Percentiles rank a stretch among this genome's conserved stretches.
Evolutionary conservation across 2,888 invertebrate genomes (phyloP).

Genomic region (Tiphia femorata): DNA sequence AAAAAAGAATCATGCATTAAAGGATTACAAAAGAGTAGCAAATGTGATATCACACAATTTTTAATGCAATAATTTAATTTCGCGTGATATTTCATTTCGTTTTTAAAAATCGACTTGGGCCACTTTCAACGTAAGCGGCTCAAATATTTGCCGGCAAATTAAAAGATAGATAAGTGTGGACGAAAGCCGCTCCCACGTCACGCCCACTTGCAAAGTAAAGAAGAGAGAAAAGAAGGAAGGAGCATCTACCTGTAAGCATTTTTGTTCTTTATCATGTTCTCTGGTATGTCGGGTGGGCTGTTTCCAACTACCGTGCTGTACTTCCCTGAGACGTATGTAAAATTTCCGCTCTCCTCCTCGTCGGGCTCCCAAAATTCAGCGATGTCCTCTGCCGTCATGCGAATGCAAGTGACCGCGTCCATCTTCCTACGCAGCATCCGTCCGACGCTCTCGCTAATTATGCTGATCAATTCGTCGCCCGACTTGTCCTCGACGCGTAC

Average conservation of each 20-base stretch:
- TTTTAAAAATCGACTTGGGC: no score
- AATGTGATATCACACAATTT: no score
- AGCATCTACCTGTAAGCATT: constrained; percentile 14
- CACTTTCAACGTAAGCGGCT: no score
- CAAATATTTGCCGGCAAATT: no score
- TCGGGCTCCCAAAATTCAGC: constrained; percentile 73
- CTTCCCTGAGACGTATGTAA: constrained; percentile 86
- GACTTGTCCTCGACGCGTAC: constrained; percentile 85
- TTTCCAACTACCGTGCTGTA: constrained; percentile 73
- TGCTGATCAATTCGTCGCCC: constrained; percentile 81
- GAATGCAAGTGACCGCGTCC: constrained; percentile 89
- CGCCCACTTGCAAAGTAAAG: no score
- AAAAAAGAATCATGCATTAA: no score
- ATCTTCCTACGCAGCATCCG: constrained; percentile 89
- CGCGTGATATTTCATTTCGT: no score
- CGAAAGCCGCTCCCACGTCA: no score
- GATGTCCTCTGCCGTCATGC: constrained; percentile 79
- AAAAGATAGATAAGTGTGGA: no score
- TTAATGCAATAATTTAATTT: no score
- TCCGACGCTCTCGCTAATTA: constrained; percentile 85
- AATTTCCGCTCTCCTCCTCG: constrained; percentile 55
- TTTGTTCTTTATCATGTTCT: constrained; percentile 55
- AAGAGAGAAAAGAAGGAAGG: no score
- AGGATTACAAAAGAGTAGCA: no score
- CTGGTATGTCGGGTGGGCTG: constrained; percentile 52